These are phyloP conservation scores for Glaucopsyche alexis DNA, from an alignment of 2,888 invertebrate species.

Conservation along the genomic window DNA sequence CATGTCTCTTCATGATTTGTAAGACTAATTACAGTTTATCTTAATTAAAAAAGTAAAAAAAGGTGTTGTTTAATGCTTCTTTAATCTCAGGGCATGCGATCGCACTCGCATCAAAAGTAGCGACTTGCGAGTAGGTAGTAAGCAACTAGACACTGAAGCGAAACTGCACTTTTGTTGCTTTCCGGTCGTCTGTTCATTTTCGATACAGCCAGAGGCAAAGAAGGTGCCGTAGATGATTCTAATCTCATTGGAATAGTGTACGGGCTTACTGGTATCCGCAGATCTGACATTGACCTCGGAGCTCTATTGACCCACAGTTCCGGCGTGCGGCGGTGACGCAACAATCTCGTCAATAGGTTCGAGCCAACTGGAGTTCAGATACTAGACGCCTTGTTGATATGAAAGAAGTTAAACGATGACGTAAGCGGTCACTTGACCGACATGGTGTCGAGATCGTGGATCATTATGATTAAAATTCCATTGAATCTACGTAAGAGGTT, in stretches of 20 bases:
- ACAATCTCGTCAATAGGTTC: slow-evolving; percentile 1
- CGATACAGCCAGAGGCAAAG: too few relatives aligned
- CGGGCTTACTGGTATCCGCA: not conserved
- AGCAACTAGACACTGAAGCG: too few relatives aligned
- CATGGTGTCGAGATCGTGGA: not conserved
- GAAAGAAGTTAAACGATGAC: not conserved
- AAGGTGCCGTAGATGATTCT: not conserved
- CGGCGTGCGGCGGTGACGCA: not conserved
- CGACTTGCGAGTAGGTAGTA: too few relatives aligned
- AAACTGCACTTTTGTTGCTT: too few relatives aligned
- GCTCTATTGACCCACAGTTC: not conserved
- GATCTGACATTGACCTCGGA: not conserved
- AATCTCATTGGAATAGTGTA: not conserved
- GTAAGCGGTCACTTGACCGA: not conserved
- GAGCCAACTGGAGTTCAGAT: not conserved
- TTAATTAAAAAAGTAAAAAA: too few relatives aligned
- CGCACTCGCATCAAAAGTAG: too few relatives aligned
- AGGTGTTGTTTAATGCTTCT: too few relatives aligned
- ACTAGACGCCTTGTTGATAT: not conserved
- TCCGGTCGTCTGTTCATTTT: too few relatives aligned
- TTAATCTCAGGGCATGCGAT: too few relatives aligned
- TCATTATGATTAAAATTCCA: slow-evolving; percentile 4
- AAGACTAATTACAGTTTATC: too few relatives aligned
- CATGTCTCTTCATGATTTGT: too few relatives aligned
- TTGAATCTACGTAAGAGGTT: not conserved